phyloP scores from a whole-genome alignment of 1,140 invertebrate genomes.

The Drosophila melanica region DNA sequence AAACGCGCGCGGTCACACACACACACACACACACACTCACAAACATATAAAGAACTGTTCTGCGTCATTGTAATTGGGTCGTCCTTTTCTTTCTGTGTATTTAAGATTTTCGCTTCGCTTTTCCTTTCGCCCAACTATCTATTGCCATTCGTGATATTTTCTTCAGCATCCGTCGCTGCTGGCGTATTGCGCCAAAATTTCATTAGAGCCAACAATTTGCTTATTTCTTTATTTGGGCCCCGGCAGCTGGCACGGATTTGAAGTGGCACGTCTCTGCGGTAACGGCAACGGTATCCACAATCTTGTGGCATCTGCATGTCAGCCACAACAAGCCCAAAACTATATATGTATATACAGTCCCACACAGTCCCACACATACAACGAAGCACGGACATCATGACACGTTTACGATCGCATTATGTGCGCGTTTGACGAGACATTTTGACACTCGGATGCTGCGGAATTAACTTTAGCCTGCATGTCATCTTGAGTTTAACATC shows the following conservation, averaged over 20 bases:
- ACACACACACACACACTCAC: constrained; percentile 11
- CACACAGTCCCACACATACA: background rate
- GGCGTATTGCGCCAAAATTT: constrained; percentile 63
- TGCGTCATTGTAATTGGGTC: constrained; percentile 37
- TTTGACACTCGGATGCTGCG: constrained; percentile 23
- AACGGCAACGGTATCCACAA: constrained; percentile 12
- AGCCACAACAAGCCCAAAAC: constrained; percentile 8
- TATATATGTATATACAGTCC: background rate
- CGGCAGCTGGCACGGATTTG: constrained; percentile 30
- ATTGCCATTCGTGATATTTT: constrained; percentile 16
- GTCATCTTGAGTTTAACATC: background rate
- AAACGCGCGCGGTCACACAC: constrained; percentile 11
- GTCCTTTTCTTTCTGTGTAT: constrained; percentile 3
- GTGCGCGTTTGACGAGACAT: constrained; percentile 31
- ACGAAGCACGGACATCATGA: constrained; percentile 18
- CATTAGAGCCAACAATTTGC: constrained; percentile 50
- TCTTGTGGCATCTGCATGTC: constrained; percentile 26
- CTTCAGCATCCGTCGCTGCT: constrained; percentile 6
- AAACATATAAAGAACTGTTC: constrained; percentile 7
- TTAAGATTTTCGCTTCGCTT: constrained; percentile 23
- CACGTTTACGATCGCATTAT: constrained; percentile 40
- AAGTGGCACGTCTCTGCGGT: constrained; percentile 31
- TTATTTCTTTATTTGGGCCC: constrained; percentile 23
- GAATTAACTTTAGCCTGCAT: constrained; percentile 11
- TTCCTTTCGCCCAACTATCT: constrained; percentile 9